A percentile compares a stretch with the other conserved stretches of the same genome.
Evolutionary conservation across 2,113 vertebrate genomes (phyloP).

Genomic region (Pavo muticus): DNA sequence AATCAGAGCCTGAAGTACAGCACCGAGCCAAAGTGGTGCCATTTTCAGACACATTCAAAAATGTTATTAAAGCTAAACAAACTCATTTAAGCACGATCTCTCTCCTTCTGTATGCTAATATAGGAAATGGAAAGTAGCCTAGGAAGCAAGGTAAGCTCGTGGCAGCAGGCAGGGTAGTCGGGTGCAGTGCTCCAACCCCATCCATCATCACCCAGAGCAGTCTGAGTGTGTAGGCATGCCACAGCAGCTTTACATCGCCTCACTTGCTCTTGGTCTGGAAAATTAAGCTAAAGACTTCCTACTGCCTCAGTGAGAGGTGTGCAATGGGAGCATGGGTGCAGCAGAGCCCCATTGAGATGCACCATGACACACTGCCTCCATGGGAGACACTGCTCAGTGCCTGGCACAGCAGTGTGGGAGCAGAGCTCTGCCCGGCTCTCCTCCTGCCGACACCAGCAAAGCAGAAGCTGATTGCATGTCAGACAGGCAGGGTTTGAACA

Average conservation of each 20-base stretch:
- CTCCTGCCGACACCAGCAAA: slow-evolving; percentile 21
- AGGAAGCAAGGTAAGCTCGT: background rate
- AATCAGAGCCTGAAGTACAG: background rate
- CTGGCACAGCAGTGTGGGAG: too few species aligned
- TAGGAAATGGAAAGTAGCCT: background rate
- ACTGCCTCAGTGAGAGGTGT: background rate
- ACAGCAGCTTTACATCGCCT: background rate
- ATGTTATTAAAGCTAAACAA: background rate
- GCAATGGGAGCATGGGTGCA: fast-evolving
- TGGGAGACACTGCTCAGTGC: background rate
- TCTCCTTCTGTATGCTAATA: background rate
- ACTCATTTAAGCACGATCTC: background rate
- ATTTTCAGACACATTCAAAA: background rate
- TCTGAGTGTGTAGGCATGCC: background rate
- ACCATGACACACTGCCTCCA: background rate
- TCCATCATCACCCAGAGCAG: background rate
- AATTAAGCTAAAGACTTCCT: background rate
- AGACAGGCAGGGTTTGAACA: slow-evolving; percentile 25
- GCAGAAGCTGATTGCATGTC: slow-evolving; percentile 6
- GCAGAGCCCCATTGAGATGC: background rate
- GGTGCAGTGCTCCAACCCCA: background rate
- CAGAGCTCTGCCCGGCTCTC: background rate
- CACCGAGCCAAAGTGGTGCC: background rate
- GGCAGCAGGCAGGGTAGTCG: background rate
- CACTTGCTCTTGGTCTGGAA: background rate